These are phyloP conservation scores for Molossus alvarezi DNA, from an alignment of 2,797 vertebrate species.

Conservation along the genomic window DNA sequence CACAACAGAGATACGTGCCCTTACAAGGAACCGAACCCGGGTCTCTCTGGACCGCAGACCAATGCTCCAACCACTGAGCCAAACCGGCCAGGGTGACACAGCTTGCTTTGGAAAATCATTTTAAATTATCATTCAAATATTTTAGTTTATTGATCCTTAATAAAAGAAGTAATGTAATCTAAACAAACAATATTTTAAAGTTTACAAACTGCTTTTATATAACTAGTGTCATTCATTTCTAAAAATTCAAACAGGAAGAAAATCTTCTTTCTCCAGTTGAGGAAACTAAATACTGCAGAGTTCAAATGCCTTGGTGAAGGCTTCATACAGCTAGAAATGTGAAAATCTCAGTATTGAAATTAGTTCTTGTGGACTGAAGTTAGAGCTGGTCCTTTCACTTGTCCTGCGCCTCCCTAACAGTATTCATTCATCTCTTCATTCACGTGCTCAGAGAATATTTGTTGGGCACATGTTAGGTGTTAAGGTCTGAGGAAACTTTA, in stretches of 20 bases:
- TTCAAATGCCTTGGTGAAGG: not conserved
- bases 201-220: not conserved
- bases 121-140: not conserved
- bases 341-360: not conserved
- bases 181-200: not conserved
- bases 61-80: no score
- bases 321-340: not conserved
- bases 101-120: not conserved
- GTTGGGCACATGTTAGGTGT: not conserved
- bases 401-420: not conserved
- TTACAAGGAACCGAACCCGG: no score
- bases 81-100: not conserved
- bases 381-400: not conserved
- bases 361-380: not conserved
- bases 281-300: not conserved
- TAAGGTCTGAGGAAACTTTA: not conserved
- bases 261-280: not conserved
- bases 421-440: not conserved
- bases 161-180: not conserved
- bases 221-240: not conserved
- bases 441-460: not conserved
- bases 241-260: not conserved
- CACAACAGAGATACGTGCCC: no score
- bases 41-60: no score
- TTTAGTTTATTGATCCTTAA: conserved; percentile 20